Base-by-base conservation (phyloP, 2,888 invertebrate genomes). In the Exephanes ischioxanthus region DNA sequence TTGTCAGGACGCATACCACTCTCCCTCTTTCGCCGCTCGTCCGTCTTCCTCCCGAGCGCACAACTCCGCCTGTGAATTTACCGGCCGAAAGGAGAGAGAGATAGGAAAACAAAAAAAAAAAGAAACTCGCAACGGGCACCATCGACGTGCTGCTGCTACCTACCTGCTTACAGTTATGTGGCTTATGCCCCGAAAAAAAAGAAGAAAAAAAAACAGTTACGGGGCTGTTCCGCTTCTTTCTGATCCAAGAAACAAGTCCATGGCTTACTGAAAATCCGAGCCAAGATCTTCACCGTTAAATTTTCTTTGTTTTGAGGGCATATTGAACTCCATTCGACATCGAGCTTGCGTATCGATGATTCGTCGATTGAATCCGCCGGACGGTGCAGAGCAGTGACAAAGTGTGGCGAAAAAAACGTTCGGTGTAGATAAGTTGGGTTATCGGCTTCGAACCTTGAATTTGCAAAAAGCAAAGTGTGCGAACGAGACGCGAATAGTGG, bases 101-200 rank as follows among this genome's bases (percentile, higher is more conserved):
- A 45, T 53, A 78, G 45, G n/a, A 45, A 41, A 61, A 53, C 30
- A 58, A 67, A 63, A 66, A 79, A 79, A 73, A 61, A 77, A 84
- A 73, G 53, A 72, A 84, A 80, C 80, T 80, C 75, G 14, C 78
- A 78, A 79, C 78, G 81, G 81, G 81, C 63, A 73, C 78, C 81
- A 75, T 75, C 84, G 75, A 85, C 78, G 81, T 81, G 82, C 78
- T 77, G 53, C 48, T 55, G 37, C 72, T 73, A 78, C 41, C 84
- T 80, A 76, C 41, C 63, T 53, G 75, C 75, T 75, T 85, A 82
- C 85, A 82, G 85, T 85, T 85, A 85, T 71, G 73, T 77, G 80
- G 71, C 84, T 84, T 80, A 75, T 80, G 71, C 80, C 70, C 73
- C 68, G 68, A 53, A 71, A 79, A 48, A 61, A 6, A 14, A 68